phyloP scores from a whole-genome alignment of 2,113 vertebrate genomes.

The Sander lucioperca region DNA sequence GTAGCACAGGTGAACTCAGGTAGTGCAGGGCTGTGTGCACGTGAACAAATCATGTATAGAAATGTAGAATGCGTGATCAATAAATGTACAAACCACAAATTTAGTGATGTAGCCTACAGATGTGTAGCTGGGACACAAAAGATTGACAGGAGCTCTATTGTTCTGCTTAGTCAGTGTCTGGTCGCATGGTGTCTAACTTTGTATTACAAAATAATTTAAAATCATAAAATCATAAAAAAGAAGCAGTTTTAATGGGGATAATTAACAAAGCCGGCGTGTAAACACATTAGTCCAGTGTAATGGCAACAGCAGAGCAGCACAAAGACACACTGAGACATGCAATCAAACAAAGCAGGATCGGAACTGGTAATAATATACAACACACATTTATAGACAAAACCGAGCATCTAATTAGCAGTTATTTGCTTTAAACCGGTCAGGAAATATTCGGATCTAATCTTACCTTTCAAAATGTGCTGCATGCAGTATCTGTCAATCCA shows the following conservation, averaged over 20 bases:
- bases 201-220: not conserved
- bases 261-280: not conserved
- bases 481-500: slow-evolving; percentile 62
- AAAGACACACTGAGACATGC: not conserved
- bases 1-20: slow-evolving; percentile 3
- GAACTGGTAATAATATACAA: not conserved
- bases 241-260: not conserved
- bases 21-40: not conserved
- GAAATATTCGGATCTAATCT: not conserved
- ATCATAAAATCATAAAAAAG: too few species aligned
- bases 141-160: slow-evolving; percentile 46
- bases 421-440: not conserved
- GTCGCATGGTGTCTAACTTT: slow-evolving; percentile 16
- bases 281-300: not conserved
- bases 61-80: not conserved
- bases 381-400: slow-evolving; percentile 12
- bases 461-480: slow-evolving; percentile 65
- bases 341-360: not conserved
- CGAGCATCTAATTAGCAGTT: not conserved
- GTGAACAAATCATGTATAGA: not conserved
- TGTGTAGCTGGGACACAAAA: slow-evolving; percentile 21
- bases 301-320: not conserved
- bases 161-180: slow-evolving; percentile 31
- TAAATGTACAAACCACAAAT: not conserved
- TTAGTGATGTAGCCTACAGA: not conserved